phyloP scores from a whole-genome alignment of 2,113 vertebrate species.

The Halcyon malimbica region DNA sequence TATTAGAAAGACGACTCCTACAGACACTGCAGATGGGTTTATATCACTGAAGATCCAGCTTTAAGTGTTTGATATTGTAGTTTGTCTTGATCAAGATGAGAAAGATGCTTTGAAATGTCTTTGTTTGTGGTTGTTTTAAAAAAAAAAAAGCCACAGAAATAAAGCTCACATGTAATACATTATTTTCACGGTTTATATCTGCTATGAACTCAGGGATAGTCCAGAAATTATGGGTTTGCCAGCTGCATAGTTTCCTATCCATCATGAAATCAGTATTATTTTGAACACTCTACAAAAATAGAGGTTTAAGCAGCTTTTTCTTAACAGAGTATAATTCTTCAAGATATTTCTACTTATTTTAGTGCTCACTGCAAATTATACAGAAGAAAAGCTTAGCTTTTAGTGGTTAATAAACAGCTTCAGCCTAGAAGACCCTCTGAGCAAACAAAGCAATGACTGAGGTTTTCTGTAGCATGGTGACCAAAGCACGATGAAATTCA shows the following conservation, averaged over 20 bases:
- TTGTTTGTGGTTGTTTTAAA: neutral
- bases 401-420: slow-evolving; percentile 29
- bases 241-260: slow-evolving; percentile 25
- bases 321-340: slow-evolving; percentile 13
- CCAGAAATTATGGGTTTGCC: slow-evolving; percentile 16
- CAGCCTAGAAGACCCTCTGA: neutral
- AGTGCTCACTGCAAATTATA: neutral
- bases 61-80: neutral
- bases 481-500: neutral
- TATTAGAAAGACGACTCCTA: neutral
- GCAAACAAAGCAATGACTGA: neutral
- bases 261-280: neutral
- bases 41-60: neutral
- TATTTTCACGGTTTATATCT: neutral
- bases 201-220: neutral
- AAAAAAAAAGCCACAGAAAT: neutral
- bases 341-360: slow-evolving; percentile 1
- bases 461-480: neutral
- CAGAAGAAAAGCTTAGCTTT: neutral
- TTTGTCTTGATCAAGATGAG: neutral
- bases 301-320: neutral
- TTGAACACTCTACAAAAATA: neutral
- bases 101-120: neutral
- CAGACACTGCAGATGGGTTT: neutral
- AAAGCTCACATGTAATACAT: neutral